Base-by-base conservation (phyloP, 1,140 invertebrate genomes). In the Plutomurus gul region DNA sequence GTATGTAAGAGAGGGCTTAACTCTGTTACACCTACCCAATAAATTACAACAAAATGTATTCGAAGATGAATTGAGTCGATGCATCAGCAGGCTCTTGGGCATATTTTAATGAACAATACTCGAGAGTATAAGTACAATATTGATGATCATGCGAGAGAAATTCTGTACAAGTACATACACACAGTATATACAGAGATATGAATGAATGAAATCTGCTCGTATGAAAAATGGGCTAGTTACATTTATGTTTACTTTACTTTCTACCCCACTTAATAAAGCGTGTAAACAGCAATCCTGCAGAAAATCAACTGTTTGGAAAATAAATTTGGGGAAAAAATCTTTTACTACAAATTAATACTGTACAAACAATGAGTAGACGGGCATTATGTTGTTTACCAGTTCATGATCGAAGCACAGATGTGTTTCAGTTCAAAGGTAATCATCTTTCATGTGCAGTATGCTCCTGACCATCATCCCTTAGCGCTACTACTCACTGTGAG, bases 1-100 rank as follows among this genome's bases (percentile, higher is more conserved):
- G n/a, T n/a, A n/a, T n/a, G n/a, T n/a, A n/a, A n/a, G 36, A 65
- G 27, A 13, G 56, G 56, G 56, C 56, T 65, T 65, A 65, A 65
- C 56, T 65, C 56, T 65, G 56, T n/a, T 65, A 65, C 56, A 65
- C 56, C 56, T 65, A 65, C 56, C 27, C 56, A 65, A 65, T 65
- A 65, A 65, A 65, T 65, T 36, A 65, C 27, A 65, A 33, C 56
- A 65, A 65, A 60, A 65, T 65, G 13, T 33, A 65, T 33, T 60
- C 20, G 30, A 65, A 33, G 56, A 65, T 65, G 56, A 27, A 65
- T 65, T 22, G 56, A 11, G 30, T n/a, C 56, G 18, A 33, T 65
- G 30, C 56, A 33, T 65, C 36, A n/a, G n/a, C n/a, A n/a, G n/a
- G 56, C 56, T 65, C 36, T 33, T 65, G 56, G 56, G 25, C 25